Conservation (phyloP, 2,888 invertebrate species). For the Cosmopolites sordidus region DNA sequence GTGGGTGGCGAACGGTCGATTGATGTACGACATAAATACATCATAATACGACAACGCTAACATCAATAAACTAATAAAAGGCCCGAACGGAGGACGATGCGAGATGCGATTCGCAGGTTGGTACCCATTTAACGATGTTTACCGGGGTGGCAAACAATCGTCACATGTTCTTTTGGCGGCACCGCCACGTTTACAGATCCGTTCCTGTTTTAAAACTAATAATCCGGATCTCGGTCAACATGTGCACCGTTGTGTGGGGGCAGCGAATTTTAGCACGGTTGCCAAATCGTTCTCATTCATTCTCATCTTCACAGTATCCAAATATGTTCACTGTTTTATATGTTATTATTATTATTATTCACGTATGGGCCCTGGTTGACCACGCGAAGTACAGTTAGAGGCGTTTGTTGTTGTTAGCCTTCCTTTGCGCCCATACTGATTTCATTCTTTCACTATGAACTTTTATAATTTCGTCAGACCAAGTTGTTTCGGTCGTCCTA, state of each 20-base stretch:
- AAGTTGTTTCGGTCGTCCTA: no score
- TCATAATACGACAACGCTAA: conserved; percentile 1
- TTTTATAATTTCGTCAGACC: no score
- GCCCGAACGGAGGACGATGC: conserved; percentile 22
- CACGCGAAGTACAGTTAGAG: no score
- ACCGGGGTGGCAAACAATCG: conserved; percentile 26
- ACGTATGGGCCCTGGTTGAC: no score
- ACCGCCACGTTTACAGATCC: conserved; percentile 24
- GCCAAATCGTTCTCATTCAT: conserved; percentile 3
- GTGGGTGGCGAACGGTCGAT: conserved; percentile 14
- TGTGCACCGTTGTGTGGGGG: conserved; percentile 26
- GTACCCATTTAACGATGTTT: conserved; percentile 28
- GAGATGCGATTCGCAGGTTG: conserved; percentile 25
- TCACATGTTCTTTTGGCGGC: conserved; percentile 24
- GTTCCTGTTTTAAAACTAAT: conserved; percentile 25
- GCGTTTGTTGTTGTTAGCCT: no score
- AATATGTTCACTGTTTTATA: no score
- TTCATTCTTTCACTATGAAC: no score
- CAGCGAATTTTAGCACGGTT: conserved; percentile 12
- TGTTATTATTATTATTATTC: no score
- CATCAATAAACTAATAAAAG: conserved; percentile 28
- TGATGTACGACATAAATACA: no score
- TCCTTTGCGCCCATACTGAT: no score
- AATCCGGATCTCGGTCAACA: conserved; percentile 27
- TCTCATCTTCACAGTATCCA: no score